These are phyloP conservation scores for Polymixis lichenea DNA, from an alignment of 2,888 invertebrate species.

Conservation along the genomic window DNA sequence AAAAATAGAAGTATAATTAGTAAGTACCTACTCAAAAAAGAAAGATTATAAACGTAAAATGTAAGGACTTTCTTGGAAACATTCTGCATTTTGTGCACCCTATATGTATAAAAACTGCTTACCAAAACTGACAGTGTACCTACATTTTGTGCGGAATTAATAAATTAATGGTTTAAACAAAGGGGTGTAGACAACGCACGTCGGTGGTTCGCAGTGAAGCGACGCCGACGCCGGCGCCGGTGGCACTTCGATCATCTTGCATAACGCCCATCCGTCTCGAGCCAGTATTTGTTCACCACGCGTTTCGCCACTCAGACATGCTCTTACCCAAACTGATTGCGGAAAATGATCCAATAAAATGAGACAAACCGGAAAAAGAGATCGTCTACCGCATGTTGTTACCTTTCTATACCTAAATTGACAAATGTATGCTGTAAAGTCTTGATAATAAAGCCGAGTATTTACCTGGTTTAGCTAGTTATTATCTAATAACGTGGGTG, in stretches of 20 bases:
- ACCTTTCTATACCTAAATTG: slow-evolving; percentile 18
- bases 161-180: slow-evolving; percentile 24
- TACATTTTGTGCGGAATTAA: slow-evolving; percentile 29
- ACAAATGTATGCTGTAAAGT: background rate
- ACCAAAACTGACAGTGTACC: slow-evolving; percentile 34
- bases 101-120: too few relatives aligned
- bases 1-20: too few relatives aligned
- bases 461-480: slow-evolving; percentile 5
- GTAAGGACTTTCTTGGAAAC: too few relatives aligned
- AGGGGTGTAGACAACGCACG: slow-evolving; percentile 33
- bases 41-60: too few relatives aligned
- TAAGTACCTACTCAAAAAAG: too few relatives aligned
- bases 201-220: slow-evolving; percentile 6
- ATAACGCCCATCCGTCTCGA: slow-evolving; percentile 68
- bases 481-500: slow-evolving; percentile 29
- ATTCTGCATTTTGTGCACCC: too few relatives aligned
- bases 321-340: slow-evolving; percentile 83
- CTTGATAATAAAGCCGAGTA: background rate
- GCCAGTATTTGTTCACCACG: slow-evolving; percentile 74
- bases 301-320: slow-evolving; percentile 79
- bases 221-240: background rate
- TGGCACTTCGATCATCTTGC: slow-evolving; percentile 73
- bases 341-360: slow-evolving; percentile 79
- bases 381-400: slow-evolving; percentile 65
- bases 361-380: slow-evolving; percentile 74